Evolutionary conservation across 1,140 invertebrate genomes (phyloP).

Genomic region (Drosophila kepulauana): DNA sequence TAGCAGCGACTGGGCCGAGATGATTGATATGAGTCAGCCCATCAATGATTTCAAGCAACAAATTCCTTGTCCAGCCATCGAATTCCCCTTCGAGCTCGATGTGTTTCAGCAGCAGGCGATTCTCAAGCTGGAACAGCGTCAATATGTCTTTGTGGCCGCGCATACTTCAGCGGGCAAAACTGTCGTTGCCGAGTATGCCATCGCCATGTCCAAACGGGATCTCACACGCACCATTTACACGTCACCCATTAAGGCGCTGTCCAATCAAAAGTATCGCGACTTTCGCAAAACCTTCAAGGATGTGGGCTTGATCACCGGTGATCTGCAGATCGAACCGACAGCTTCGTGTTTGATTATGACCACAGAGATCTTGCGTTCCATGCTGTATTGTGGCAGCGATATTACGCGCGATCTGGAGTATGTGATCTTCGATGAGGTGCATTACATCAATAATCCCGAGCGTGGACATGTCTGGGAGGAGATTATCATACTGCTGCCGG

Average conservation of each 20-base stretch:
- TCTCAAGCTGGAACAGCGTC: constrained; percentile 95
- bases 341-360: constrained; percentile 99
- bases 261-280: constrained; percentile 99
- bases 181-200: constrained; percentile 99
- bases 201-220: constrained; percentile 96
- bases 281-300: constrained; percentile 97
- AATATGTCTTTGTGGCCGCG: constrained; percentile 99
- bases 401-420: constrained; percentile 98
- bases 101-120: constrained; percentile 99
- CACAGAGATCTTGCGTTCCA: constrained; percentile 98
- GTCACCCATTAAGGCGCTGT: constrained; percentile 99
- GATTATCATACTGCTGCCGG: constrained; percentile 97
- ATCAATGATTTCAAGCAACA: constrained; percentile 93
- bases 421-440: constrained; percentile 99
- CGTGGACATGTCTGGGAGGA: constrained; percentile 99
- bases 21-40: constrained; percentile 92
- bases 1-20: constrained; percentile 93
- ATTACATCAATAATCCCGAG: constrained; percentile 99
- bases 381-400: constrained; percentile 98
- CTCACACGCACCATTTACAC: constrained; percentile 99
- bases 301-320: constrained; percentile 97
- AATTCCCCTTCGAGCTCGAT: constrained; percentile 97
- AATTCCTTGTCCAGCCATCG: constrained; percentile 94
- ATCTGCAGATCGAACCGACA: constrained; percentile 97
- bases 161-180: constrained; percentile 99